A percentile compares a stretch with the other conserved stretches of the same genome.
phyloP scores from a whole-genome alignment of 2,113 vertebrate species.

The Ramphastos sulfuratus region DNA sequence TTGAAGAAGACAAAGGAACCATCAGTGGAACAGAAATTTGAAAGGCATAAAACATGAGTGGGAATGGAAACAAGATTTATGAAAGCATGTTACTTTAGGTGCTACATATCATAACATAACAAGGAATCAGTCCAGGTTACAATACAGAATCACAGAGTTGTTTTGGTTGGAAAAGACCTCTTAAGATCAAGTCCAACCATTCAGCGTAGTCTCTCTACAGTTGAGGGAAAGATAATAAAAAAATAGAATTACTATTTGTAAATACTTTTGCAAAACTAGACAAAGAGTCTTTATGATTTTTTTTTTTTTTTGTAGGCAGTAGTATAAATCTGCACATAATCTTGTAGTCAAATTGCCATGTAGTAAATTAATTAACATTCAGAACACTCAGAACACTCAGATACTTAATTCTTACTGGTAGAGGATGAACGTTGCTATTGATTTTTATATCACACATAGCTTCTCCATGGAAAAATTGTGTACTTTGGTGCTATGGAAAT shows the following conservation, averaged over 20 bases:
- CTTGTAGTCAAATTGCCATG: background rate
- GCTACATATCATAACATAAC: fast-evolving
- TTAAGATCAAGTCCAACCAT: too few species aligned
- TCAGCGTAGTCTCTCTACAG: background rate
- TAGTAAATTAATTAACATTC: background rate
- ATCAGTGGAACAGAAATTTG: background rate
- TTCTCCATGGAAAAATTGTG: background rate
- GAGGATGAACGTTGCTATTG: background rate
- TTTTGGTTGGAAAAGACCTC: too few species aligned
- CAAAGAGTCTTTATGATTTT: background rate
- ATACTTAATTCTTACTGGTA: background rate
- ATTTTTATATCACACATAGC: background rate
- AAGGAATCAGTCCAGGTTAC: background rate
- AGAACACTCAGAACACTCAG: background rate
- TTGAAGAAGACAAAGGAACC: background rate
- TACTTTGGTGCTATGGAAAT: background rate
- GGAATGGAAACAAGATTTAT: background rate
- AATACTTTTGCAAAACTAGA: background rate
- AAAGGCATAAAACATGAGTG: fast-evolving
- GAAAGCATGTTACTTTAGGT: background rate
- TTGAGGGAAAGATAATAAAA: fast-evolving
- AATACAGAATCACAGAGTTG: background rate
- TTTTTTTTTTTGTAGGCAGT: background rate
- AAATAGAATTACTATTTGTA: background rate
- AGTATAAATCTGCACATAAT: background rate